These are phyloP conservation scores for Anolis sagrei DNA, from an alignment of 2,113 vertebrate species.

Conservation along the genomic window DNA sequence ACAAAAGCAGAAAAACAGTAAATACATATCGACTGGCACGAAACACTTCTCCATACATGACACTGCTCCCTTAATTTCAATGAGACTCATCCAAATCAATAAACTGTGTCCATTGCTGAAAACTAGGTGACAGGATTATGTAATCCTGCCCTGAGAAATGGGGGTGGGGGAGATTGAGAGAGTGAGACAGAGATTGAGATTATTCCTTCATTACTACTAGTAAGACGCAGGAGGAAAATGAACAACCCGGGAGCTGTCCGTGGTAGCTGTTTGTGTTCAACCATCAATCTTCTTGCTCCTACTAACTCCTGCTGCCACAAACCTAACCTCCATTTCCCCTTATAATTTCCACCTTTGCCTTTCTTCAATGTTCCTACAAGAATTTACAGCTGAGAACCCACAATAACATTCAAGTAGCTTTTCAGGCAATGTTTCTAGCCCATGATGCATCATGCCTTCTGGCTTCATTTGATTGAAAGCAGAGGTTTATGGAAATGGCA, in stretches of 20 bases:
- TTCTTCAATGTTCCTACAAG: accelerated
- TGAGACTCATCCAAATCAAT: neutral
- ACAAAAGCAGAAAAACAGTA: neutral
- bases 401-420: neutral
- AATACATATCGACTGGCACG: neutral
- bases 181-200: no score
- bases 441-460: neutral
- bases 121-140: no score
- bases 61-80: neutral
- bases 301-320: neutral
- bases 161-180: no score
- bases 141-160: neutral
- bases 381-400: neutral
- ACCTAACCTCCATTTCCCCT: neutral
- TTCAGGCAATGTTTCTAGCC: neutral
- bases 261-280: no score
- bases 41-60: neutral
- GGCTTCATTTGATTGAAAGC: neutral
- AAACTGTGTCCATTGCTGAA: neutral
- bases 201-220: accelerated
- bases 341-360: neutral
- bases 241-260: neutral
- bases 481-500: neutral
- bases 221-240: neutral
- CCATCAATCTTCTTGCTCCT: neutral